Evolutionary conservation across 2,797 vertebrate species (phyloP), one percentile per base, ranked within the genome.

Genomic region (Ptychobarbus kaznakovi): DNA sequence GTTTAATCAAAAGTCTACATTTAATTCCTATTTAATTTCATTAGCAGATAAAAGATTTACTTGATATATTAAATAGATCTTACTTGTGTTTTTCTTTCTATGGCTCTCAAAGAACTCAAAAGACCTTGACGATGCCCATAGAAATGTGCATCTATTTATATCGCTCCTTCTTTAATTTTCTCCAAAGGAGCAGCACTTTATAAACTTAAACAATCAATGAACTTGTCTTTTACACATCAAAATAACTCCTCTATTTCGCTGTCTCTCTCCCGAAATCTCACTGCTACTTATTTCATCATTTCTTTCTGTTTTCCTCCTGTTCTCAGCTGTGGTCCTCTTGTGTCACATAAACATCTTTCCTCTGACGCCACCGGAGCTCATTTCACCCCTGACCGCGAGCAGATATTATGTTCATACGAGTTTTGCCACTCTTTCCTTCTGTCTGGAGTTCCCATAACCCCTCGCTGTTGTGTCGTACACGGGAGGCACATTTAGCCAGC

Each of bases 351-450:
- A 32, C 15, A 1, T 66, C 42, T 51, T 87, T 82, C 75, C 85
- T 84, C 65, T 73, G 70, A 82, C 53, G 81, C 32, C 77, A 88
- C 75, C 58, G 75, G 68, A 91, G 90, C 86, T 83, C 46, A 84
- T 89, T 92, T 91, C 90, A 92, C 86, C 88, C 90, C 88, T 90
- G 89, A 90, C 80, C 87, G 81, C 46, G 81, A 69, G 18, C 16
- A 28, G 76, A 83, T 73, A 73, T 65, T 73, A 73, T 65, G 25
- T 32, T 74, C 32, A 53, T 80, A 13, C 0, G n/a, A 53, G 38
- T 40, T 56, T 75, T 49, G 18, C 80, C 53, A 44, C 51, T 40
- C 12, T 28, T 28, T 82, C 3, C 68, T 22, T 61, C 42, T 46
- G 20, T 83, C 32, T 68, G 32, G 22, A 70, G 81, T 75, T 75